A percentile compares a stretch with the other conserved stretches of the same genome.
Conservation (phyloP, 2,888 invertebrate genomes). For the Beris morrisii region DNA sequence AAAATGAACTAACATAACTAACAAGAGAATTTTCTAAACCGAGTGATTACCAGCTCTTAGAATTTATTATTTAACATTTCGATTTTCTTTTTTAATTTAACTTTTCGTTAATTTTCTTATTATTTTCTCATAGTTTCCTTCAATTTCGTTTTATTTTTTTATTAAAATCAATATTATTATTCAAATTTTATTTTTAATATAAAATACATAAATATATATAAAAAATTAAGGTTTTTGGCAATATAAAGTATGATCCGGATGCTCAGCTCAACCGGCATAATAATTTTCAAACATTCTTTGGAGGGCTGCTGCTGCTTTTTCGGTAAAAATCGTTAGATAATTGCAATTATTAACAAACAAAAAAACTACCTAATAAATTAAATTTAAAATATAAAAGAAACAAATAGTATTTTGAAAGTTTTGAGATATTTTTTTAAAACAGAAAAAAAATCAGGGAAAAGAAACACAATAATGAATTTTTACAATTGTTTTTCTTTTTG, state of each 20-base stretch:
- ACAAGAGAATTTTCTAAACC: neutral
- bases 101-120: slow-evolving; percentile 20
- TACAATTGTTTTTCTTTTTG: no score
- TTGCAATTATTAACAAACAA: slow-evolving; percentile 2
- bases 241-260: slow-evolving; percentile 83
- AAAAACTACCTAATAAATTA: neutral
- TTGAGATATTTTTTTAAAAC: slow-evolving; percentile 1
- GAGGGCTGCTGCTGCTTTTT: slow-evolving; percentile 89
- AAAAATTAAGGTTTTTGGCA: slow-evolving; percentile 81
- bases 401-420: neutral
- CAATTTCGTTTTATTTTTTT: slow-evolving; percentile 2
- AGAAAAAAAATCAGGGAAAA: neutral
- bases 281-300: slow-evolving; percentile 93
- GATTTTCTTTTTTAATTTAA: slow-evolving; percentile 10
- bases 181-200: slow-evolving; percentile 39
- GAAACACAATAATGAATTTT: no score
- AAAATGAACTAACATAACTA: neutral
- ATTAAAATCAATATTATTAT: slow-evolving; percentile 33
- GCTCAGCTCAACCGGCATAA: slow-evolving; percentile 90
- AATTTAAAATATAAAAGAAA: neutral
- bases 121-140: slow-evolving; percentile 20
- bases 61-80: slow-evolving; percentile 7
- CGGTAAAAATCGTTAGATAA: slow-evolving; percentile 67
- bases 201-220: slow-evolving; percentile 40
- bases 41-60: neutral